Conservation (phyloP, 2,797 vertebrate genomes). For the Microctenopoma lineatum region DNA sequence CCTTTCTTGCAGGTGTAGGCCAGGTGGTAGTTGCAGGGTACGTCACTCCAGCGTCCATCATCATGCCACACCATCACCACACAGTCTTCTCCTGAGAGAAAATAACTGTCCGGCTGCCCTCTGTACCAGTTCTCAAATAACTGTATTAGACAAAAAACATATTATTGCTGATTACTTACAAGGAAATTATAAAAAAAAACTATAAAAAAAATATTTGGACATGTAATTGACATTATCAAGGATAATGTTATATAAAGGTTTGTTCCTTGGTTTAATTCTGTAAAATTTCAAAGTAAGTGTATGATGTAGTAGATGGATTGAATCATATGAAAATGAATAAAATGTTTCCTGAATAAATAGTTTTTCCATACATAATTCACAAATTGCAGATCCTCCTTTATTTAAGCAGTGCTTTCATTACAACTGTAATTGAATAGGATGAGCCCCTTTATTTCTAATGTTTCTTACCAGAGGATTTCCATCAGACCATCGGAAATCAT, state of each 20-base stretch:
- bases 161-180: background rate
- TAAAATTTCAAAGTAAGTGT: background rate
- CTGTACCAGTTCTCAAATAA: conserved; percentile 96
- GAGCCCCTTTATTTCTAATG: background rate
- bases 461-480: conserved; percentile 91
- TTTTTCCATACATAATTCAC: background rate
- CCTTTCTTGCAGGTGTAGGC: conserved; percentile 97
- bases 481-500: conserved; percentile 95
- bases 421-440: background rate
- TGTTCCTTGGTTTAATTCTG: background rate
- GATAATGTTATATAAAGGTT: background rate
- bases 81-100: conserved; percentile 95
- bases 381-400: background rate
- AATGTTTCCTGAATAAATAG: background rate
- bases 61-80: conserved; percentile 97
- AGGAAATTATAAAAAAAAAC: background rate
- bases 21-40: conserved; percentile 96
- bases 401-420: background rate
- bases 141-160: conserved; percentile 64
- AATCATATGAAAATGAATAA: background rate
- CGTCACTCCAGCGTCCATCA: conserved; percentile 93
- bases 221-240: background rate
- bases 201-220: background rate
- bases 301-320: background rate
- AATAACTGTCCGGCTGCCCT: conserved; percentile 96